A percentile compares a stretch with the other conserved stretches of the same genome.
Conservation (phyloP, 2,113 vertebrate species). For the Tychaedon coryphoeus region DNA sequence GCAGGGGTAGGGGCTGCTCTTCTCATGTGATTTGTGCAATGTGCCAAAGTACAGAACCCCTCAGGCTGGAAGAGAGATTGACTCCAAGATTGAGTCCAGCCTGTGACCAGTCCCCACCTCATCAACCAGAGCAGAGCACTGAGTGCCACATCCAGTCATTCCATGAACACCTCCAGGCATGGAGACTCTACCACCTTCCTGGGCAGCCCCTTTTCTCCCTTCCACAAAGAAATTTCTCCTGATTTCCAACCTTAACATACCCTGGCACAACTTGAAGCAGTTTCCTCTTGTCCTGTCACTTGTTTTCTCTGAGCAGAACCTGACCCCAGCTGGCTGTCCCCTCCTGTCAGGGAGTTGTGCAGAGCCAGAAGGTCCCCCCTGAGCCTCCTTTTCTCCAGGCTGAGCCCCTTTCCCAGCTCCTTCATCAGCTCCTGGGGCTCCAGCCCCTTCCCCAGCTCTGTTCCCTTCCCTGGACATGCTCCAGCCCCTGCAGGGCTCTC, state of each 20-base stretch:
- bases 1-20: neutral
- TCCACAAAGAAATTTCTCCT: neutral
- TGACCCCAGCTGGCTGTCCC: rapidly evolving
- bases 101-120: neutral
- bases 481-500: neutral
- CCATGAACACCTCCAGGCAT: neutral
- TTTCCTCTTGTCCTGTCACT: neutral
- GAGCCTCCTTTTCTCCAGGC: neutral
- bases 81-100: neutral
- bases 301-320: neutral
- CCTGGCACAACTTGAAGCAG: neutral
- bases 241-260: neutral
- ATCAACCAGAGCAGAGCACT: neutral
- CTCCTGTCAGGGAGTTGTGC: neutral
- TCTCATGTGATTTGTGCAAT: neutral
- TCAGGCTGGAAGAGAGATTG: neutral
- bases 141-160: neutral
- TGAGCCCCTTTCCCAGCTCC: neutral
- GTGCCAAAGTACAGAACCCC: neutral
- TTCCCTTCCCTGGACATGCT: rapidly evolving
- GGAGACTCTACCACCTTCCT: neutral
- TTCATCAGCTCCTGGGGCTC: neutral
- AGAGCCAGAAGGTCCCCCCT: neutral
- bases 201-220: neutral
- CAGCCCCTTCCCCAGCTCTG: rapidly evolving